Conservation (phyloP, 2,888 invertebrate species). For the Agonopterix arenella region DNA sequence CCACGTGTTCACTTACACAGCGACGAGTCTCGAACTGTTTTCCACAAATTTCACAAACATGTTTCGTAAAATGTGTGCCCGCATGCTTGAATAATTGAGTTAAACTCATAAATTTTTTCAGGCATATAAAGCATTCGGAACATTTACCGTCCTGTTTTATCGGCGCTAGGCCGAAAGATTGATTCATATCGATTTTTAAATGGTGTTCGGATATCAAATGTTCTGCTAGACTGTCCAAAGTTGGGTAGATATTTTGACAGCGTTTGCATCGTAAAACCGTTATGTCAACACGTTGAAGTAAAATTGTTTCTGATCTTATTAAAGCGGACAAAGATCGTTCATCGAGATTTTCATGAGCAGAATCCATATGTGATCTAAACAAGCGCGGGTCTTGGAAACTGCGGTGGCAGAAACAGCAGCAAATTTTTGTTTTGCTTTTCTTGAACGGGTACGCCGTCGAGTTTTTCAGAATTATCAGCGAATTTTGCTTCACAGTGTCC, state of each 20-base stretch:
- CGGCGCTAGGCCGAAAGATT: constrained; percentile 11
- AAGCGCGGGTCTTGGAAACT: constrained; percentile 21
- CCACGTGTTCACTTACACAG: constrained; percentile 7
- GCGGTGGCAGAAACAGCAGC: constrained; percentile 32
- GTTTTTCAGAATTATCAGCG: constrained; percentile 28
- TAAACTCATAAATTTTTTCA: constrained; percentile 9
- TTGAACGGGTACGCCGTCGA: constrained; percentile 39
- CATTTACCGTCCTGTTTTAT: constrained; percentile 10
- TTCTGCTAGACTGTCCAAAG: constrained; percentile 9
- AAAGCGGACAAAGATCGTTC: constrained; percentile 20
- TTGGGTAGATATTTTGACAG: constrained; percentile 7
- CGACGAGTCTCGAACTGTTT: constrained; percentile 9
- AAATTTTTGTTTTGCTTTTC: constrained; percentile 22
- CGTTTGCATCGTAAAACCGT: constrained; percentile 12
- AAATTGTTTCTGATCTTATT: too few relatives aligned
- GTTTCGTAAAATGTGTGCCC: constrained; percentile 11
- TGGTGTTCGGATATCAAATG: constrained; percentile 16
- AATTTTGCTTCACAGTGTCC: constrained; percentile 29
- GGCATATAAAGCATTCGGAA: constrained; percentile 14
- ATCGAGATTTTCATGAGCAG: constrained; percentile 19
- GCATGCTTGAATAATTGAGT: constrained; percentile 13
- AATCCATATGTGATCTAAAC: constrained; percentile 31
- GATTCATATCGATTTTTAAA: constrained; percentile 7
- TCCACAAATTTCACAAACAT: constrained; percentile 18
- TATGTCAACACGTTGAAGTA: constrained; percentile 12